Percentiles rank a stretch among this genome's conserved stretches.
These are phyloP conservation scores for Chrysopilus asiliformis DNA, from an alignment of 2,888 invertebrate genomes.

Conservation along the genomic window DNA sequence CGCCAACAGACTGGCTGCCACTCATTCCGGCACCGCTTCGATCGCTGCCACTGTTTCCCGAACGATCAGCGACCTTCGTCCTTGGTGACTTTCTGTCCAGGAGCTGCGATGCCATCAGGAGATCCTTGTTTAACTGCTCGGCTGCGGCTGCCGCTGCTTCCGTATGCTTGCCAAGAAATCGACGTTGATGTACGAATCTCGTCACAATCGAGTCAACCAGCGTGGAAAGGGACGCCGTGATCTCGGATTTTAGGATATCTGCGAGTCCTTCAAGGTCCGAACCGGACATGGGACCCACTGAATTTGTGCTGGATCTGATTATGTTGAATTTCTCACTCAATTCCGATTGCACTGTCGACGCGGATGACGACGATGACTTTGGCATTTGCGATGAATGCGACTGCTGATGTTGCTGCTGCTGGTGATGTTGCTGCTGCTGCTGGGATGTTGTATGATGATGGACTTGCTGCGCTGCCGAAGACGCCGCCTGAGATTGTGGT, in stretches of 20 bases:
- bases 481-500: slow-evolving; percentile 25
- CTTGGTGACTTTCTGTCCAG: slow-evolving; percentile 75
- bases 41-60: slow-evolving; percentile 14
- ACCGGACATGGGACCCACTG: slow-evolving; percentile 53
- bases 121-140: slow-evolving; percentile 74
- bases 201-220: slow-evolving; percentile 81
- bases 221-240: slow-evolving; percentile 68
- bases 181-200: slow-evolving; percentile 68
- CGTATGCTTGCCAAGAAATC: slow-evolving; percentile 59
- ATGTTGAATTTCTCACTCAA: slow-evolving; percentile 66
- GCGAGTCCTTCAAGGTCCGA: slow-evolving; percentile 78
- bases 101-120: slow-evolving; percentile 66
- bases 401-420: slow-evolving; percentile 22
- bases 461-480: slow-evolving; percentile 19
- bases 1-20: too few species aligned
- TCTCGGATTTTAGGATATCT: slow-evolving; percentile 83
- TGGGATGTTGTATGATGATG: slow-evolving; percentile 14
- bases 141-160: slow-evolving; percentile 68
- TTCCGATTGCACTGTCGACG: slow-evolving; percentile 45
- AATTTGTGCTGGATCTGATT: slow-evolving; percentile 54
- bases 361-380: slow-evolving; percentile 19
- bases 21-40: slow-evolving; percentile 14
- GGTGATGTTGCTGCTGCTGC: slow-evolving; percentile 21
- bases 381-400: slow-evolving; percentile 29
- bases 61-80: slow-evolving; percentile 33